Conservation (phyloP, 2,797 vertebrate species). For the Centropyge bicolor region DNA sequence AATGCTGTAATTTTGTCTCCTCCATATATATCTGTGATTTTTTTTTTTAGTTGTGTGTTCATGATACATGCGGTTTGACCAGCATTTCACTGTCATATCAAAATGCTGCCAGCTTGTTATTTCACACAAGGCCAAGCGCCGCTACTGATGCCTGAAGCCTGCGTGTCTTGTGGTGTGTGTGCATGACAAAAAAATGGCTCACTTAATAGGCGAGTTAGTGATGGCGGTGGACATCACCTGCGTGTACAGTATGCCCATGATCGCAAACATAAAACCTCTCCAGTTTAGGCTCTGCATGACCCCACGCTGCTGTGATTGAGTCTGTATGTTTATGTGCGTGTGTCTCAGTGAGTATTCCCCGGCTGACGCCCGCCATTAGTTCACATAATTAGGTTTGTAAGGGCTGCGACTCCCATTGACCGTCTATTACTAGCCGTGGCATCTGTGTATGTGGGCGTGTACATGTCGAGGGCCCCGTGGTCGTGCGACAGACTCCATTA, state of each 20-base stretch:
- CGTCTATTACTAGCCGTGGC: constrained; percentile 61
- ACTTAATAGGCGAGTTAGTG: not conserved
- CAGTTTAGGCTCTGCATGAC: not conserved
- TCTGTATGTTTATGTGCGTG: constrained; percentile 27
- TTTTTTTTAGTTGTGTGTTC: not conserved
- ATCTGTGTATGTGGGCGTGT: constrained; percentile 56
- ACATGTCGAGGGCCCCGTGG: constrained; percentile 51
- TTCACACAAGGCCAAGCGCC: constrained; percentile 17
- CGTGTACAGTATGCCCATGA: not conserved
- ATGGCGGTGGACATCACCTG: not conserved
- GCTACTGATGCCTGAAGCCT: not conserved
- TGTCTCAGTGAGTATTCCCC: constrained; percentile 37
- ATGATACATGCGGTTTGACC: constrained; percentile 18
- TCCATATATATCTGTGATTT: not conserved
- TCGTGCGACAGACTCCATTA: constrained; percentile 74
- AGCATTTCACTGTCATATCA: constrained; percentile 9
- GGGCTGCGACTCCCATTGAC: constrained; percentile 73
- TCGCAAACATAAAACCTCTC: not conserved
- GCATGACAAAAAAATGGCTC: not conserved
- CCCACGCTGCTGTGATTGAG: constrained; percentile 10
- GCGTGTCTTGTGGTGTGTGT: not conserved
- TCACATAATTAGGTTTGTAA: constrained; percentile 78
- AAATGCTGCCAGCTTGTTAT: constrained; percentile 39
- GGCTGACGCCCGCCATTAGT: constrained; percentile 58
- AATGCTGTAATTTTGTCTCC: not conserved